Conservation (phyloP, 2,113 vertebrate species). For the Boulengeromyrus knoepffleri region DNA sequence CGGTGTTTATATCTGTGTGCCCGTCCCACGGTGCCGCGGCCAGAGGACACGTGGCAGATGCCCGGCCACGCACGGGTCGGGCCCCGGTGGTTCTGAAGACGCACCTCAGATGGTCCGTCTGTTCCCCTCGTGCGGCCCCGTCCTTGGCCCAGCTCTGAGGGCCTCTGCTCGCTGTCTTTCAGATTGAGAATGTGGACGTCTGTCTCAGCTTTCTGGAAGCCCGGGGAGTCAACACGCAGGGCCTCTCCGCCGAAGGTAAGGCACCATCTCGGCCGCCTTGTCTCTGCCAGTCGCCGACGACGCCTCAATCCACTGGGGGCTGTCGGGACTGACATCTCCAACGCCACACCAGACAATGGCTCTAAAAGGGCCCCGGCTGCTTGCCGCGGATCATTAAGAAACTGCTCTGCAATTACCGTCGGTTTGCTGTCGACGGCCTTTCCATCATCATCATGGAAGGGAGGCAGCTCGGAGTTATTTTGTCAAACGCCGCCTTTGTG, state of each 20-base stretch:
- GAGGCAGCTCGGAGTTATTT: background rate
- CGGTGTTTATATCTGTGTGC: background rate
- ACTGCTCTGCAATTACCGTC: background rate
- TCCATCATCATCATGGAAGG: background rate
- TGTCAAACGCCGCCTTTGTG: background rate
- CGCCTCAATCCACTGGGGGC: background rate
- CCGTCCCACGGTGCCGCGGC: background rate
- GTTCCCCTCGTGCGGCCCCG: background rate
- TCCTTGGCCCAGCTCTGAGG: background rate
- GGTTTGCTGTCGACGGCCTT: background rate
- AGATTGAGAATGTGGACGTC: conserved; percentile 85
- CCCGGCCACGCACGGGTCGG: background rate
- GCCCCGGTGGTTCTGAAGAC: background rate
- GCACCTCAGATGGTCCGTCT: background rate
- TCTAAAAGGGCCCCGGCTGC: background rate
- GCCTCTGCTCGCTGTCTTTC: conserved; percentile 20
- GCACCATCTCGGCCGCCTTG: background rate
- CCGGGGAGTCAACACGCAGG: conserved; percentile 81
- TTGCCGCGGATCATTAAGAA: background rate
- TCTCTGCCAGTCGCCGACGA: background rate
- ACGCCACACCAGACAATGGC: background rate
- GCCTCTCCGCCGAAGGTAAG: conserved; percentile 85
- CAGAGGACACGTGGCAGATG: background rate
- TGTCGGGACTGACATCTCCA: background rate
- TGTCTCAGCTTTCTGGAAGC: conserved; percentile 83